These are phyloP conservation scores for Pseudanteris insignis DNA, from an alignment of 2,888 invertebrate genomes.

Conservation along the genomic window DNA sequence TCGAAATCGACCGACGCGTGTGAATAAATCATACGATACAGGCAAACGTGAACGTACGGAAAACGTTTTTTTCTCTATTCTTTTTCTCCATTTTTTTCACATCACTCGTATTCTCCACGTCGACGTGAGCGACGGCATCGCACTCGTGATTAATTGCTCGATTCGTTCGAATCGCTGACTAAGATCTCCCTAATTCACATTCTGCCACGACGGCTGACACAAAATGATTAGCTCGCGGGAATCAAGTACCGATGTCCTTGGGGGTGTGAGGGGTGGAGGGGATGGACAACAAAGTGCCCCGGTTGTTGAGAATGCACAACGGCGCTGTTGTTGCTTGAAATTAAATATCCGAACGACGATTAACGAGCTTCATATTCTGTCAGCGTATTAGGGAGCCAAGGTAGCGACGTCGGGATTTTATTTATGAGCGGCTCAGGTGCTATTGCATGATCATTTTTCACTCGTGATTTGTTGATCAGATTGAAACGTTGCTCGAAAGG, in stretches of 20 bases:
- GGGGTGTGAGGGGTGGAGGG: too few relatives aligned
- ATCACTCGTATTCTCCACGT: constrained; percentile 5
- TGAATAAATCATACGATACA: too few relatives aligned
- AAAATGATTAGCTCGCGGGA: constrained; percentile 21
- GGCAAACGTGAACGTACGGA: too few relatives aligned
- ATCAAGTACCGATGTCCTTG: constrained; percentile 20
- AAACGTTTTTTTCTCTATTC: background rate
- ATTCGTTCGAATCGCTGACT: constrained; percentile 35
- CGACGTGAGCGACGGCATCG: constrained; percentile 8
- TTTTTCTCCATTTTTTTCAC: too few relatives aligned
- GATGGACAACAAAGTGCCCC: constrained; percentile 8
- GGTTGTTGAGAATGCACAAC: constrained; percentile 5
- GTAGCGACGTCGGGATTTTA: constrained; percentile 1
- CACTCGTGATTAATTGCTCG: constrained; percentile 36
- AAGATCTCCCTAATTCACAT: constrained; percentile 27
- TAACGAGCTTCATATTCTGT: constrained; percentile 24
- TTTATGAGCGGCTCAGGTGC: constrained; percentile 29
- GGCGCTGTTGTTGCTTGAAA: constrained; percentile 14
- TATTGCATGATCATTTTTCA: constrained; percentile 27
- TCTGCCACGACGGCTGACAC: constrained; percentile 16
- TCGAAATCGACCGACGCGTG: too few relatives aligned
- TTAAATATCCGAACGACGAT: constrained; percentile 22
- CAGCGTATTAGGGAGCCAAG: background rate
- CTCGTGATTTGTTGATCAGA: constrained; percentile 21
- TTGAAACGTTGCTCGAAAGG: constrained; percentile 18